Evolutionary conservation across 2,113 vertebrate species (phyloP), one percentile per base, ranked within the genome.

Genomic region (Eulemur macaco): DNA sequence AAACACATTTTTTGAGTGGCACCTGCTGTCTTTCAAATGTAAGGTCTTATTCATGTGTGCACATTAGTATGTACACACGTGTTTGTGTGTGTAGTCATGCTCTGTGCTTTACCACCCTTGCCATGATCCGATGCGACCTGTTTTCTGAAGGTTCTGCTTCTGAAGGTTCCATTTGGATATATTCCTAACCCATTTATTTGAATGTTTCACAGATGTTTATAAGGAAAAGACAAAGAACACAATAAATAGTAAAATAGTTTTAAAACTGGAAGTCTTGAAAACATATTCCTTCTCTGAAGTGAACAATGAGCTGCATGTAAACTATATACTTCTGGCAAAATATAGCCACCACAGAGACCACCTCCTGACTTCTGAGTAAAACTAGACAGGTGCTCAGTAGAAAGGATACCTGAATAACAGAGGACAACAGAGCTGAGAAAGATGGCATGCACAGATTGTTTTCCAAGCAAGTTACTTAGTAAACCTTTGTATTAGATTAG

Each of bases 1-100:
- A 91, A 52, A 52, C 18, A 25, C 63, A 3, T 25, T 42, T 68
- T 91, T 96, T 95, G 10, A 93, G 29, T 78, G 68, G 39, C 12
- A 82, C 68, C 21, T 90, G 80, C 47, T 86, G 3, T 94, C 17
- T 92, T 90, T 95, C 56, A 92, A 73, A 81, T 45, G 60, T 54
- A 17, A 54, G 60, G 11, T 78, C 58, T 85, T 34, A 37, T 50
- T 25, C 14, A 10, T 34, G 17, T 56, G 25, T 76, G 20, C 69
- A 12, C 42, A 31, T 69, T 54, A 50, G 1, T 58, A 21, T 89
- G 37, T 39, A 25, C 25, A 34, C 14, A 17, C 45, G 42, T 54
- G 37, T 64, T 71, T 21, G 34, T 52, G 21, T 54, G 11, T 73
- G 8, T 52, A 37, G 17, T 64, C 56, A 64, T 37, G 21, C 47